Evolutionary conservation across 2,888 invertebrate species (phyloP).

Genomic region (Scaptodrosophila latifasciaeformis): DNA sequence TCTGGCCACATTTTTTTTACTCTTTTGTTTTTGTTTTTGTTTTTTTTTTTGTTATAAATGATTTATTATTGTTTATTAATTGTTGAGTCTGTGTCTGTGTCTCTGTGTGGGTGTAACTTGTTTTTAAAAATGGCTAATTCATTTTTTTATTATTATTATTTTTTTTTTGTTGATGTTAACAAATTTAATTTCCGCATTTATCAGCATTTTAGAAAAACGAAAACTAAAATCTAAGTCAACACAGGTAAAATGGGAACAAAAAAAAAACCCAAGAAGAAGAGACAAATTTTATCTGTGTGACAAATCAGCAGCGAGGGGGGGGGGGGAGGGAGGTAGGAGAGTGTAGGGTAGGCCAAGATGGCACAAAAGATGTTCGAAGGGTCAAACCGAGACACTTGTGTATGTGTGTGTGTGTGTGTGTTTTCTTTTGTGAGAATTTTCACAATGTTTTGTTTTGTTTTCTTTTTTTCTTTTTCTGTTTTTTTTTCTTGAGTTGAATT

Average conservation of each 20-base stretch:
- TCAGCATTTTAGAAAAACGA: too few species aligned
- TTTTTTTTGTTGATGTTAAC: conserved; percentile 21
- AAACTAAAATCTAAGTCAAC: too few species aligned
- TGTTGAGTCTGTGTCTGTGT: not conserved
- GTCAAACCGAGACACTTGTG: too few species aligned
- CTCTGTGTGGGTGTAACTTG: not conserved
- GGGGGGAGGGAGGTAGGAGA: not conserved
- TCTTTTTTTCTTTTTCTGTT: not conserved
- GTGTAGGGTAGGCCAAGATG: too few species aligned
- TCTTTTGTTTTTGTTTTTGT: not conserved
- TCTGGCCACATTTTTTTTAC: too few species aligned
- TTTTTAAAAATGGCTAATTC: not conserved
- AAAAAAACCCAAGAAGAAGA: too few species aligned
- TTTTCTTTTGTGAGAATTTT: not conserved
- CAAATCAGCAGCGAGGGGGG: not conserved
- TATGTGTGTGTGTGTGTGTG: not conserved
- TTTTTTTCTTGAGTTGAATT: not conserved
- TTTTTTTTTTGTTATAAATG: not conserved
- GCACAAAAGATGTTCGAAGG: too few species aligned
- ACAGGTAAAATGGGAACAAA: too few species aligned
- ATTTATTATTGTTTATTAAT: not conserved
- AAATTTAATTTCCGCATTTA: conserved; percentile 1
- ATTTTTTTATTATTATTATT: conserved; percentile 18
- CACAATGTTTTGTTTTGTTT: too few species aligned
- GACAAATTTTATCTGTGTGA: too few species aligned